Evolutionary conservation across 2,888 invertebrate species (phyloP).

Genomic region (Baccha elongata): DNA sequence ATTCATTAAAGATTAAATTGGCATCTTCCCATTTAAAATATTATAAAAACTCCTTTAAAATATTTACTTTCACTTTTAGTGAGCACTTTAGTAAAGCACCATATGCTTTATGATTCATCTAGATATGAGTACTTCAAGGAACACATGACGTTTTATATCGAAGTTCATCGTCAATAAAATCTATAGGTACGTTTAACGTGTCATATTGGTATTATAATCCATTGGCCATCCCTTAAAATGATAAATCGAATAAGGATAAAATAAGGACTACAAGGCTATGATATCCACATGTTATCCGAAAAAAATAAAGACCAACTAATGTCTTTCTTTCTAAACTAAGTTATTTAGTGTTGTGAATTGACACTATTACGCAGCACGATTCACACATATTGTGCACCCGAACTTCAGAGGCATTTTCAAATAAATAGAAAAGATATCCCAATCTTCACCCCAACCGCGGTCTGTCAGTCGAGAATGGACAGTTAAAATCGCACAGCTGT

Average conservation of each 20-base stretch:
- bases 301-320: neutral
- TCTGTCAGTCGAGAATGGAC: conserved; percentile 2
- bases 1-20: no score
- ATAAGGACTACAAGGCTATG: conserved; percentile 3
- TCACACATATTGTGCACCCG: conserved; percentile 69
- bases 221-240: conserved; percentile 50
- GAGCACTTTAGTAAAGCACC: neutral
- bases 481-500: conserved; percentile 73
- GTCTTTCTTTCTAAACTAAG: conserved; percentile 41
- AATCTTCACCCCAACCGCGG: conserved; percentile 52
- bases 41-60: neutral
- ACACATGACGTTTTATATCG: conserved; percentile 53
- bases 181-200: conserved; percentile 39
- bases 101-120: conserved; percentile 35
- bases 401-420: conserved; percentile 27
- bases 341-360: conserved; percentile 65
- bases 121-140: conserved; percentile 20
- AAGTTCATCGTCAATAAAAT: conserved; percentile 42
- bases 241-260: conserved; percentile 60
- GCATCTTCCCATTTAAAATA: no score
- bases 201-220: conserved; percentile 35
- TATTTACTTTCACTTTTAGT: neutral
- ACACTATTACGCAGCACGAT: conserved; percentile 69
- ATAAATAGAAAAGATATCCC: conserved; percentile 28
- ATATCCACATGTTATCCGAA: conserved; percentile 46